Evolutionary conservation across 2,797 vertebrate genomes (phyloP).

Genomic region (Gymnothorax javanicus): DNA sequence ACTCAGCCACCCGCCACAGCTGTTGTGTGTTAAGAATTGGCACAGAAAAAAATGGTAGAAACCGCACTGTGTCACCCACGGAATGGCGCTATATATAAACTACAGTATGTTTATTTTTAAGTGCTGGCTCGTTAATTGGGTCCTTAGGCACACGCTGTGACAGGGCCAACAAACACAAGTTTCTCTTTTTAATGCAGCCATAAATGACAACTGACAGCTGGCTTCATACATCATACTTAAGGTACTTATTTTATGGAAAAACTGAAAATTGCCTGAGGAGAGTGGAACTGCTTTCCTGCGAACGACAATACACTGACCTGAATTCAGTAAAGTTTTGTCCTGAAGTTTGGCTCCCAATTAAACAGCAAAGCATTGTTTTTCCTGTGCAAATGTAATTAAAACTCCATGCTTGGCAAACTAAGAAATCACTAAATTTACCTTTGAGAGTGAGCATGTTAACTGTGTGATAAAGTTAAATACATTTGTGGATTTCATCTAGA

Average conservation of each 20-base stretch:
- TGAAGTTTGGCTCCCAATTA: neutral
- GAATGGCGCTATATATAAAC: neutral
- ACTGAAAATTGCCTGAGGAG: slow-evolving; percentile 38
- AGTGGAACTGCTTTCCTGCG: slow-evolving; percentile 39
- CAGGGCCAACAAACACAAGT: neutral
- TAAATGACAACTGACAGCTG: slow-evolving; percentile 5
- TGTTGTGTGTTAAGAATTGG: neutral
- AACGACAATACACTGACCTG: slow-evolving; percentile 22
- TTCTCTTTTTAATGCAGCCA: neutral
- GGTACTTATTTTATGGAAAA: slow-evolving; percentile 29
- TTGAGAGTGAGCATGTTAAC: neutral
- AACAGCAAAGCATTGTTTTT: neutral
- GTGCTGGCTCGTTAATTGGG: neutral
- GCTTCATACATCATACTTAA: slow-evolving; percentile 20
- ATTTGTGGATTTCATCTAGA: neutral
- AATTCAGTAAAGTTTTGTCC: slow-evolving; percentile 6
- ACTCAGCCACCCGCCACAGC: neutral
- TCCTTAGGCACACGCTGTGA: neutral
- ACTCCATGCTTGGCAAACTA: neutral
- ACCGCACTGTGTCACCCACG: neutral
- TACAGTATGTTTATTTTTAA: neutral
- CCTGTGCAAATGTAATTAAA: neutral
- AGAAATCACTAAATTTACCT: neutral
- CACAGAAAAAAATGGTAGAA: neutral
- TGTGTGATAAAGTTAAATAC: neutral